These are phyloP conservation scores for Chaetodon auriga DNA, from an alignment of 2,113 vertebrate species.

Conservation along the genomic window DNA sequence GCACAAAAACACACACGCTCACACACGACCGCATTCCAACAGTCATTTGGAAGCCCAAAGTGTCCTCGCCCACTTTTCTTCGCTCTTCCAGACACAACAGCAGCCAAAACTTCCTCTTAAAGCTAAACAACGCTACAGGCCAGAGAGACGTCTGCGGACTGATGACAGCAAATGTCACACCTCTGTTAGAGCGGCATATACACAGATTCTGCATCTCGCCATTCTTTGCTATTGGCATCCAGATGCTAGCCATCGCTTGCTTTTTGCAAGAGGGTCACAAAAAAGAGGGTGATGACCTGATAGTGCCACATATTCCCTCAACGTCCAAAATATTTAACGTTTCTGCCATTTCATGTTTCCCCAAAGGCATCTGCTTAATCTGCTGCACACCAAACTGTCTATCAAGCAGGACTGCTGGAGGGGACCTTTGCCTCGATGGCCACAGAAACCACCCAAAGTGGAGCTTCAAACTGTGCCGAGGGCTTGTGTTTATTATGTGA, in stretches of 20 bases:
- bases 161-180: constrained; percentile 62
- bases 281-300: constrained; percentile 1
- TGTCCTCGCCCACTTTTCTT: constrained; percentile 73
- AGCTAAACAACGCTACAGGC: constrained; percentile 63
- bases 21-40: constrained; percentile 76
- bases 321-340: not conserved
- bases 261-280: not conserved
- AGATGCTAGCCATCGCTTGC: constrained; percentile 58
- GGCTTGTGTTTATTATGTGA: constrained; percentile 86
- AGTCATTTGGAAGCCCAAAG: constrained; percentile 55
- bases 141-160: constrained; percentile 39
- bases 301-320: not conserved
- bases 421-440: constrained; percentile 63
- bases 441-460: constrained; percentile 81
- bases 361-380: not conserved
- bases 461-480: constrained; percentile 80
- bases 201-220: constrained; percentile 10
- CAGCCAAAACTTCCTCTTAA: constrained; percentile 64
- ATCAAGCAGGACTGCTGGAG: constrained; percentile 58
- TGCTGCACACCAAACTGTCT: constrained; percentile 50
- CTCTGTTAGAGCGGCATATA: constrained; percentile 41
- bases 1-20: constrained; percentile 37
- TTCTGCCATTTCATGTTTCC: not conserved
- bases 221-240: constrained; percentile 59
- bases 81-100: constrained; percentile 79